Base-by-base conservation (phyloP, 2,888 invertebrate species). In the Sturmia bella region DNA sequence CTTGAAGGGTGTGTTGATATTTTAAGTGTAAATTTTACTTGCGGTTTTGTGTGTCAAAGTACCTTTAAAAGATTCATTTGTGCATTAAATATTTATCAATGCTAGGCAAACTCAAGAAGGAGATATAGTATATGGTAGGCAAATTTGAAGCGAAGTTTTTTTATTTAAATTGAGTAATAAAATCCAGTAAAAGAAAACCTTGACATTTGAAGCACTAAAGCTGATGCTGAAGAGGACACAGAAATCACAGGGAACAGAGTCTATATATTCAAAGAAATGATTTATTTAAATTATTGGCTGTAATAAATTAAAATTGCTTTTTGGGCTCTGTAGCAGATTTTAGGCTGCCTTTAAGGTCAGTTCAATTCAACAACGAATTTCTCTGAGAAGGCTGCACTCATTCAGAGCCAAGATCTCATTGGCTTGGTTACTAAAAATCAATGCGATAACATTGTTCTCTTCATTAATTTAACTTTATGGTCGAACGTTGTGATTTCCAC, bases 31-130 rank as follows among this genome's bases (percentile, higher is more conserved):
- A 39, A 48, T 70, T 37, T 41, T 45, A 45, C 43, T 73, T 74
- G 77, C 19, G 76, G 76, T 72, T 72, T 63, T 52, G 37, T 64
- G 32, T 66, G 43, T 70, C 41, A 78, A 50, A 73, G 66, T 64
- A 15, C 15, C 43, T n/a, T n/a, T 57, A 59, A 74, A 66, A 74
- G 69, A 59, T 78, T 64, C 21, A 70, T 70, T 74, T 82, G 32
- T 15, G 37, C 12, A 72, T 77, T 56, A 78, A 78, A 74, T 77
- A 70, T 82, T 82, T 82, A 70, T 66, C 74, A 70, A 69, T 52
- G 52, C 59, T 78, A 45, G 45, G 82, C 57, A 70, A 78, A 82
- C 59, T 77, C 77, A 52, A 56, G 27, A 73, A 69, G 54, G 37
- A 63, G 57, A 61, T 50, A 17, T 12, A 61, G 56, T n/a, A n/a